These are phyloP conservation scores for Microcebus lehilahytsara DNA, from an alignment of 2,113 vertebrate species.

Conservation along the genomic window DNA sequence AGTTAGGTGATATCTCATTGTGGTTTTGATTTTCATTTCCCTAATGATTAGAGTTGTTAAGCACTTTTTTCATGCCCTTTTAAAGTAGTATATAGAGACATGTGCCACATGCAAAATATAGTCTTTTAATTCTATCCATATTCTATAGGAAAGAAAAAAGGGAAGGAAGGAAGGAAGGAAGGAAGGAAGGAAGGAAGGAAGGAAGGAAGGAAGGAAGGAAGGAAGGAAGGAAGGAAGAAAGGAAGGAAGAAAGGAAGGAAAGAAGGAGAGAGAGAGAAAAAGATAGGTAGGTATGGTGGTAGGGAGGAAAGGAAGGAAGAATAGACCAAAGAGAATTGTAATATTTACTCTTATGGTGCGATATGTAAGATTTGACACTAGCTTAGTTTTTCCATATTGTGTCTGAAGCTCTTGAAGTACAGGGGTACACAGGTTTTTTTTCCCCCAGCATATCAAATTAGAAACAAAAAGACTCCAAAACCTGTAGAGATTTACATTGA, in stretches of 20 bases:
- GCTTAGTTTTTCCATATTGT: neutral
- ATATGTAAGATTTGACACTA: neutral
- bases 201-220: too few relatives aligned
- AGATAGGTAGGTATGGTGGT: neutral
- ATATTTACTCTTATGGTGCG: neutral
- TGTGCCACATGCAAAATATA: neutral
- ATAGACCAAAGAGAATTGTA: neutral
- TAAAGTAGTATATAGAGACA: neutral
- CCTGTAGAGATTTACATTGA: neutral
- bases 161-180: rapidly evolving
- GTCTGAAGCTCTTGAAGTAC: neutral
- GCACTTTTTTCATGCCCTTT: neutral
- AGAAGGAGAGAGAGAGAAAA: too few relatives aligned
- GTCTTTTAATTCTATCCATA: neutral
- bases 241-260: neutral
- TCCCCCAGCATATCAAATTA: neutral
- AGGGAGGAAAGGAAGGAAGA: too few relatives aligned
- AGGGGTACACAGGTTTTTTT: neutral
- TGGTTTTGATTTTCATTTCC: too few relatives aligned
- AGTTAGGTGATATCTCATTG: too few relatives aligned
- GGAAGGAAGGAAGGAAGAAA: neutral
- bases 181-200: too few relatives aligned
- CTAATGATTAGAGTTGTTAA: too few relatives aligned
- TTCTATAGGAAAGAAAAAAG: neutral
- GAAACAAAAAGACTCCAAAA: neutral